Conservation (phyloP, 2,888 invertebrate genomes). For the Pyrrhosoma nymphula region DNA sequence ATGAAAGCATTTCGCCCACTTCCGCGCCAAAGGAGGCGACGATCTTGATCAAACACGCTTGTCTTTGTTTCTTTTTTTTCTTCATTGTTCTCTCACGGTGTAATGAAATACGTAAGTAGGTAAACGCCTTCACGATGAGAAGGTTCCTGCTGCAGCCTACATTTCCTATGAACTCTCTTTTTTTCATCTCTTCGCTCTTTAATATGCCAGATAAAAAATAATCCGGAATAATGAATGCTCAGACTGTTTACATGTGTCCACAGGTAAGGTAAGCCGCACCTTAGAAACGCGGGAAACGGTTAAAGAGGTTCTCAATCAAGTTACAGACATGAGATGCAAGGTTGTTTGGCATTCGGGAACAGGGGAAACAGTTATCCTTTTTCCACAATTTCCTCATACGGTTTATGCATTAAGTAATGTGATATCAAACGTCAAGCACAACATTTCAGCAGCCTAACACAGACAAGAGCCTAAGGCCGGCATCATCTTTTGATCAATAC, state of each 20-base stretch:
- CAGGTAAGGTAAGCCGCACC: neutral
- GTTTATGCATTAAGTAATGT: too few species aligned
- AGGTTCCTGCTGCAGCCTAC: neutral
- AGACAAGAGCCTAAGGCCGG: too few species aligned
- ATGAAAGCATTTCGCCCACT: neutral
- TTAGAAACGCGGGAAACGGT: neutral
- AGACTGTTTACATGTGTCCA: neutral
- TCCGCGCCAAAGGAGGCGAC: neutral
- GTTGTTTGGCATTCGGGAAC: too few species aligned
- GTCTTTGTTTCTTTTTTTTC: neutral
- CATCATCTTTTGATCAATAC: too few species aligned
- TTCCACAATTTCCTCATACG: too few species aligned
- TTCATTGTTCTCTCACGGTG: neutral
- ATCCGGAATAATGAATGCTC: neutral
- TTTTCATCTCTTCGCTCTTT: neutral
- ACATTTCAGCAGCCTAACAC: too few species aligned
- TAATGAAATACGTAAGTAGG: neutral
- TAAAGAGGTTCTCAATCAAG: too few species aligned
- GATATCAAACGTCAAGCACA: too few species aligned
- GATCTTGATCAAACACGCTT: neutral
- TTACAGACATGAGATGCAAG: too few species aligned
- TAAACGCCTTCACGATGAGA: neutral
- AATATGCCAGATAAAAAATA: neutral
- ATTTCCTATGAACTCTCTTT: neutral
- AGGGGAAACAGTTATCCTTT: too few species aligned